Conservation (phyloP, 2,113 vertebrate species). For the Chloebia gouldiae region DNA sequence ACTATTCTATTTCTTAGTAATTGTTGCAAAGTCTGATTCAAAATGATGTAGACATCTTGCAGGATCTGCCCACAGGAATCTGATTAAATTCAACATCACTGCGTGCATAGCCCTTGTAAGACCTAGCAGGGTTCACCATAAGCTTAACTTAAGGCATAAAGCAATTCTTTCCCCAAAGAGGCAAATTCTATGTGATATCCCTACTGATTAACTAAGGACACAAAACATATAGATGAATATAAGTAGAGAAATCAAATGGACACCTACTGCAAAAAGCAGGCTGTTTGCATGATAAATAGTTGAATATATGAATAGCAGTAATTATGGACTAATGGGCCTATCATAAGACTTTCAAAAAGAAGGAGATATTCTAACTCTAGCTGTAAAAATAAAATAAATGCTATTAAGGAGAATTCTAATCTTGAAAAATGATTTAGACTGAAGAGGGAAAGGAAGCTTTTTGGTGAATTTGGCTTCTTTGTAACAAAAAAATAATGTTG, state of each 20-base stretch:
- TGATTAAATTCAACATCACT: neutral
- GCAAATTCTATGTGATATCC: slow-evolving; percentile 21
- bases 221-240: neutral
- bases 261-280: slow-evolving; percentile 6
- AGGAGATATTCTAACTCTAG: neutral
- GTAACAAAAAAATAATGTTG: neutral
- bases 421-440: neutral
- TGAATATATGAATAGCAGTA: slow-evolving; percentile 45
- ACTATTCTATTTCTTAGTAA: neutral
- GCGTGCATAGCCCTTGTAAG: neutral
- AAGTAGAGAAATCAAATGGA: slow-evolving; percentile 1
- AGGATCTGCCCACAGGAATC: neutral
- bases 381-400: neutral
- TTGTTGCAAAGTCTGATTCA: neutral
- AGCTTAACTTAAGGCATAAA: neutral
- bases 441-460: neutral
- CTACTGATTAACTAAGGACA: neutral
- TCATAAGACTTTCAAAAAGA: slow-evolving; percentile 17
- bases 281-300: slow-evolving; percentile 47
- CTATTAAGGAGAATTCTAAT: neutral
- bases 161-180: neutral
- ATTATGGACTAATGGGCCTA: neutral
- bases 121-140: neutral
- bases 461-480: neutral
- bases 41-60: neutral